Base-by-base conservation (phyloP, 2,888 invertebrate species). In the Orgyia antiqua region DNA sequence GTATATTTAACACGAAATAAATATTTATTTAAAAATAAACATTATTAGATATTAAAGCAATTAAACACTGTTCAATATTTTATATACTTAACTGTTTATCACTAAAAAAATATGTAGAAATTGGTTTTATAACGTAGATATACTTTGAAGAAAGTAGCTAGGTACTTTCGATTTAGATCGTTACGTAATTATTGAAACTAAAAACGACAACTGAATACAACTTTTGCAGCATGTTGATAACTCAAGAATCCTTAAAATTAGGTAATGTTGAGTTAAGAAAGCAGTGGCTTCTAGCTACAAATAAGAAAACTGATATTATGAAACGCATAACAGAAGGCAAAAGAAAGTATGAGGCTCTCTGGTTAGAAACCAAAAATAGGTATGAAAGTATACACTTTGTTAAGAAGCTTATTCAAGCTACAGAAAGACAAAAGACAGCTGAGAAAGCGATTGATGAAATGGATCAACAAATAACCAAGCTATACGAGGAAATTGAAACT, bases 371-470 rank as follows among this genome's bases (percentile, higher is more conserved):
- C 31, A 77, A 80, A 49, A 54, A 41, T 17, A 57, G 70, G 51
- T 79, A 65, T 41, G 77, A 83, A 53, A 76, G 62, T 36, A 62
- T 80, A 32, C 70, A 70, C 17, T 65, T 58, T 29, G 69, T 80
- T n/a, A 62, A 75, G 49, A 64, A 62, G 28, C 51, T 67, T 36
- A 37, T 71, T 0, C 39, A 63, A 31, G 49, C 48, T 8, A 56
- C 43, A 37, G 59, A 64, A 32, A 36, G 10, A 4, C 29, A 32
- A 24, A 31, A 29, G 6, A 23, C 13, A 7, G 34, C 69, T 1
- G 48, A 63, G 33, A 55, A 58, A 3, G 39, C 59, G 13, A 62
- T 75, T 2, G 39, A 42, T 2, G 33, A 31, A 20, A 40, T 73
- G 3, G 52, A 62, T 27, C 58, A 61, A 21, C 47, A 75, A 42